A percentile compares a stretch with the other conserved stretches of the same genome.
Evolutionary conservation across 2,888 invertebrate genomes (phyloP).

Genomic region (Neria commutata): DNA sequence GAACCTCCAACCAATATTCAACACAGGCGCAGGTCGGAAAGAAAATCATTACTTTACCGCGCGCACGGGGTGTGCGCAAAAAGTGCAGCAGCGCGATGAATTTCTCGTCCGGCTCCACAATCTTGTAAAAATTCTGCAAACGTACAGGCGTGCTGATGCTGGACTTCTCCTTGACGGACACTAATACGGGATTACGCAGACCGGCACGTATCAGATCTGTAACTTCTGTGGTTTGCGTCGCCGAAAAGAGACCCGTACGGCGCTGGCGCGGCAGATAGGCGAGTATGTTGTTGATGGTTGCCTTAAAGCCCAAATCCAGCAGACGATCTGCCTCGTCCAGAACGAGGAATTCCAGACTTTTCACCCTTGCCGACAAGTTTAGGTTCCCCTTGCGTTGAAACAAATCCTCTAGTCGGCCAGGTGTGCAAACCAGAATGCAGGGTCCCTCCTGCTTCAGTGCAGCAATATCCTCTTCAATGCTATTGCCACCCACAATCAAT

Average conservation of each 20-base stretch:
- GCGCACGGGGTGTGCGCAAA: constrained; percentile 66
- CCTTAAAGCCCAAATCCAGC: constrained; percentile 89
- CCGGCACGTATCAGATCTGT: constrained; percentile 92
- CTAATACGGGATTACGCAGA: constrained; percentile 87
- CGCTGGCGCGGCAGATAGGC: constrained; percentile 90
- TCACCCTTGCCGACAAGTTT: constrained; percentile 74
- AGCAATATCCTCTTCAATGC: constrained; percentile 76
- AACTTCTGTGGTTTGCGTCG: constrained; percentile 95
- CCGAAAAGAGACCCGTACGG: constrained; percentile 97
- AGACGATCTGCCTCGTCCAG: constrained; percentile 97
- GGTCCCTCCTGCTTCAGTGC: constrained; percentile 72
- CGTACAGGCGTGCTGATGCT: constrained; percentile 73
- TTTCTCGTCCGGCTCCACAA: constrained; percentile 81
- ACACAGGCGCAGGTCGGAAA: constrained; percentile 96
- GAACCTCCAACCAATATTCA: constrained; percentile 83
- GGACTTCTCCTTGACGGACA: constrained; percentile 88
- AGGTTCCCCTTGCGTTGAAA: constrained; percentile 73
- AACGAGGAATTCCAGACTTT: constrained; percentile 87
- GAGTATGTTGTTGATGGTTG: constrained; percentile 84
- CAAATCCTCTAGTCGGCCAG: constrained; percentile 90
- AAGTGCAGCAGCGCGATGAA: constrained; percentile 80
- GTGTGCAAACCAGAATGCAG: constrained; percentile 92
- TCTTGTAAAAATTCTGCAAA: constrained; percentile 80
- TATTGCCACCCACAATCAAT: constrained; percentile 82
- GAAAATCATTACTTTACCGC: constrained; percentile 77